These are phyloP conservation scores for Thripadectes ignobilis DNA, from an alignment of 2,797 vertebrate genomes.

Conservation along the genomic window DNA sequence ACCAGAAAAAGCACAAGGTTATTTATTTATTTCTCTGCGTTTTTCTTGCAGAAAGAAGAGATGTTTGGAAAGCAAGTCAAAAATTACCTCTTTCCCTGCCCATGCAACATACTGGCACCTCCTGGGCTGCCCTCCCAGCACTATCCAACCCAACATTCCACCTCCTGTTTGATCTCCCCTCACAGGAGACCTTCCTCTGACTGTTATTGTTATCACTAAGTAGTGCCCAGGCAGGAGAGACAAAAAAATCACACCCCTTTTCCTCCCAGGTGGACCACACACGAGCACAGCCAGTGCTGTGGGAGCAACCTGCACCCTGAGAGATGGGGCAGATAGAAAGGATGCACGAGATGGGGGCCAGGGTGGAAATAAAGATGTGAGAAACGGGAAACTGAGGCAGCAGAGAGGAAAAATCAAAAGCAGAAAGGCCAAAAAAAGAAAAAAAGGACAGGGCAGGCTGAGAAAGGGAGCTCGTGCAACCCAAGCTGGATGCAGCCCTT, in stretches of 20 bases:
- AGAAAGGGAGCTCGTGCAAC: not conserved
- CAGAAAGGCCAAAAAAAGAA: not conserved
- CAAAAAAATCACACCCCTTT: not conserved
- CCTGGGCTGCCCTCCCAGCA: not conserved
- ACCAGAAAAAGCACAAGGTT: not conserved
- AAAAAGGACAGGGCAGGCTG: not conserved
- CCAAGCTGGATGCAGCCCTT: not conserved
- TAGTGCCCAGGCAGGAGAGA: not conserved
- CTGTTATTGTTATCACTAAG: not conserved
- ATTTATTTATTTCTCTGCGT: not conserved
- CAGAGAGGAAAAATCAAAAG: not conserved
- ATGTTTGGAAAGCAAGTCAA: not conserved
- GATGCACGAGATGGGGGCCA: not conserved
- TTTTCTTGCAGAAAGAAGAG: not conserved
- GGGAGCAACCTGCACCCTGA: not conserved
- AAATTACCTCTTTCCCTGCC: not conserved
- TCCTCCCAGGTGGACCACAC: constrained; percentile 55
- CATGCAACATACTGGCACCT: not conserved
- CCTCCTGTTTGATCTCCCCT: not conserved
- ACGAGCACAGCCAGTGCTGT: rapidly evolving
- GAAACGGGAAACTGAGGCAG: not conserved
- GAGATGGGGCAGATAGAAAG: rapidly evolving
- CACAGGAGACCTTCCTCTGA: not conserved
- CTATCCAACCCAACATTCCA: not conserved
- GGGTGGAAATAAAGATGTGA: not conserved